Conservation (phyloP, 1,140 invertebrate genomes). For the Scaptomyza montana region DNA sequence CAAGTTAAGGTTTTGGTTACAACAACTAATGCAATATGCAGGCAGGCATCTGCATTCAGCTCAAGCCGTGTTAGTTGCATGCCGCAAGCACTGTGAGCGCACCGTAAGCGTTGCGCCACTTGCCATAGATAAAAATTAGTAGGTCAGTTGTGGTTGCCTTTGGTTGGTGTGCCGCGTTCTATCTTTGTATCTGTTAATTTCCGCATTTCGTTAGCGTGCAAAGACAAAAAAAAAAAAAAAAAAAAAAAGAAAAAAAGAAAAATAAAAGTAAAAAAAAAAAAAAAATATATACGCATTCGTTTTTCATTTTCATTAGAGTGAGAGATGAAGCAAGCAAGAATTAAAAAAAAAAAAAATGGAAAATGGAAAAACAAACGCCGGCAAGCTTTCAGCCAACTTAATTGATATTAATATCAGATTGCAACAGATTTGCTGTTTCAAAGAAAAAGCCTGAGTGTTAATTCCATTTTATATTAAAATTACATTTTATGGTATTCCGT, state of each 20-base stretch:
- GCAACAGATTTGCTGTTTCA: constrained; percentile 22
- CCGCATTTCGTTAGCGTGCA: constrained; percentile 40
- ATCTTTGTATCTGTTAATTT: constrained; percentile 62
- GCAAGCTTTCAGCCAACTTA: constrained; percentile 16
- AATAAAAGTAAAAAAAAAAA: no score
- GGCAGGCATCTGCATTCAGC: constrained; percentile 37
- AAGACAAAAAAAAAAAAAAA: neutral
- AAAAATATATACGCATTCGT: constrained; percentile 44
- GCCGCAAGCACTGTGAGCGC: no score
- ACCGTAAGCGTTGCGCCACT: neutral
- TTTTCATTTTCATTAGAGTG: constrained; percentile 31
- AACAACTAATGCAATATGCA: constrained; percentile 34
- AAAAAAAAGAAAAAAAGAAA: no score
- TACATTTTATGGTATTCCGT: neutral
- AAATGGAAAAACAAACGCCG: neutral
- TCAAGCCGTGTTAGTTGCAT: constrained; percentile 1
- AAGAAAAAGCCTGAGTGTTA: neutral
- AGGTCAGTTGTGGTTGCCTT: constrained; percentile 21
- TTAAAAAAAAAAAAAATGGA: neutral
- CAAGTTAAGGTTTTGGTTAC: neutral
- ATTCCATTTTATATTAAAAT: constrained; percentile 3
- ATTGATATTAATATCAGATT: constrained; percentile 43
- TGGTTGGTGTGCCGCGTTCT: constrained; percentile 25
- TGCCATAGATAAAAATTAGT: constrained; percentile 36
- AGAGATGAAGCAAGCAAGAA: neutral